phyloP scores from a whole-genome alignment of 2,797 vertebrate species.

The Crocidura indochinensis region DNA sequence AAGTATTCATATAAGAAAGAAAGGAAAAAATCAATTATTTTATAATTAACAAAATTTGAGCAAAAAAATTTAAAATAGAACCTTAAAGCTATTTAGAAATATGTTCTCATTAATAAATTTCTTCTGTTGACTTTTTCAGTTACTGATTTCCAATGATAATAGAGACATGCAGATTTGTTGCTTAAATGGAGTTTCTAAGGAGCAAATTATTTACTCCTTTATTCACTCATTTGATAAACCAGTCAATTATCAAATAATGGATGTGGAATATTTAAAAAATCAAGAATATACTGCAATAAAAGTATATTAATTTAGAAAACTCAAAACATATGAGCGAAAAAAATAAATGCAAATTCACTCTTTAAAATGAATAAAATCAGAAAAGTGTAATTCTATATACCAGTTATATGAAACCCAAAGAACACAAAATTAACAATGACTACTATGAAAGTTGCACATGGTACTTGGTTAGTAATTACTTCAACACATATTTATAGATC shows the following conservation, averaged over 20 bases:
- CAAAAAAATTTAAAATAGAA: conserved; percentile 25
- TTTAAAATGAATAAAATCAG: conserved; percentile 29
- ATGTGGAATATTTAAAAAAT: too few relatives aligned
- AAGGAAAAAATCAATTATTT: conserved; percentile 1
- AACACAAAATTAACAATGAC: background rate
- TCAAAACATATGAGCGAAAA: background rate
- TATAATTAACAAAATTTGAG: background rate
- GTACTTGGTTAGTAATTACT: conserved; percentile 27
- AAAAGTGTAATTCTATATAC: background rate
- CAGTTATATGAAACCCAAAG: conserved; percentile 7
- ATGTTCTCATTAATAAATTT: too few relatives aligned
- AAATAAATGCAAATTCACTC: background rate
- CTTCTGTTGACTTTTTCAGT: too few relatives aligned
- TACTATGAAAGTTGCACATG: background rate
- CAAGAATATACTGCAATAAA: too few relatives aligned
- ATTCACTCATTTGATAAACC: too few relatives aligned
- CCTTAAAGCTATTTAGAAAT: too few relatives aligned
- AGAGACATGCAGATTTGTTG: too few relatives aligned
- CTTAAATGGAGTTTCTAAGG: too few relatives aligned
- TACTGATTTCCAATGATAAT: too few relatives aligned
- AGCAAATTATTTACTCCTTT: too few relatives aligned
- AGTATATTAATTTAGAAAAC: background rate
- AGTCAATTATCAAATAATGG: too few relatives aligned
- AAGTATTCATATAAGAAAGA: conserved; percentile 12
- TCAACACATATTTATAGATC: background rate